These are phyloP conservation scores for Lasioglossum albipes DNA, from an alignment of 1,140 invertebrate genomes.

Conservation along the genomic window DNA sequence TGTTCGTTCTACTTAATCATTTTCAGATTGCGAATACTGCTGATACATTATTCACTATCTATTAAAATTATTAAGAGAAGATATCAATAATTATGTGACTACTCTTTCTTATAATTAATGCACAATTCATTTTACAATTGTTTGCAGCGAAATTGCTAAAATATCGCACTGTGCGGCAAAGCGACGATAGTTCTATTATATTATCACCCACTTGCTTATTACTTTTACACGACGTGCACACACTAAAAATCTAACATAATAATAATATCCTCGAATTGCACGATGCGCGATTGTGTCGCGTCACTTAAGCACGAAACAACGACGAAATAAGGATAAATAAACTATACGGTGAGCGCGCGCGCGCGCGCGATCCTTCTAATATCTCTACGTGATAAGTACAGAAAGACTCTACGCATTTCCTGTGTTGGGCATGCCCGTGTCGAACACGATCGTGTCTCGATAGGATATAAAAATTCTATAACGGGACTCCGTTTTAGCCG, in stretches of 20 bases:
- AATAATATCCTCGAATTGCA: slow-evolving; percentile 13
- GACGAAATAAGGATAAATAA: slow-evolving; percentile 31
- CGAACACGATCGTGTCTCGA: too few species aligned
- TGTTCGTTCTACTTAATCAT: too few species aligned
- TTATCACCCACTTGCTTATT: slow-evolving; percentile 30
- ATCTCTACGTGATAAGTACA: not conserved
- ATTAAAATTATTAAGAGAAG: too few species aligned
- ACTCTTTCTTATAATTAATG: too few species aligned
- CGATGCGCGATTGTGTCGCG: not conserved
- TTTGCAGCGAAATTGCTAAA: too few species aligned
- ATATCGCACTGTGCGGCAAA: too few species aligned
- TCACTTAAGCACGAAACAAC: slow-evolving; percentile 25
- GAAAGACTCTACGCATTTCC: not conserved
- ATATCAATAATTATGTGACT: too few species aligned
- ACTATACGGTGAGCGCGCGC: not conserved
- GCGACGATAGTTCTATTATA: not conserved
- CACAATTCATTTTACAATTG: too few species aligned
- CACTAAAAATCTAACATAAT: not conserved
- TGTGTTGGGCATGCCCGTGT: not conserved
- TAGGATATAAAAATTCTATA: too few species aligned
- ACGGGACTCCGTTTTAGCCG: too few species aligned
- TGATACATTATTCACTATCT: too few species aligned
- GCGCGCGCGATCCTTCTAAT: not conserved
- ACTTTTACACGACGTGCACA: slow-evolving; percentile 16
- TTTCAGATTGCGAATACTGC: too few species aligned